These are phyloP conservation scores for Drosophila mettleri DNA, from an alignment of 2,888 invertebrate genomes.

Conservation along the genomic window DNA sequence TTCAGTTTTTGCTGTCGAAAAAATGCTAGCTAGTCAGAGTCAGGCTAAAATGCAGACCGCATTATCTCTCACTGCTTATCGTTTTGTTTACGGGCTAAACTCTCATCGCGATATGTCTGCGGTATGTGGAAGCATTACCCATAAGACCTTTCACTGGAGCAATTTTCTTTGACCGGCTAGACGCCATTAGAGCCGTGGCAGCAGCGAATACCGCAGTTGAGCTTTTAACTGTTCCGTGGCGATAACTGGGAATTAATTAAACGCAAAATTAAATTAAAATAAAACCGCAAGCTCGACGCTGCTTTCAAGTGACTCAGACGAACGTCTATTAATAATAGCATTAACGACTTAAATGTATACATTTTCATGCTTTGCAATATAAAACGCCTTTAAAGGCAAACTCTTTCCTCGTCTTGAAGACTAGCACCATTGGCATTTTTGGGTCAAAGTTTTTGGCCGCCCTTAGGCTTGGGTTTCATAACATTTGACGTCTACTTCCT, in stretches of 20 bases:
- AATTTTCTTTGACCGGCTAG: constrained; percentile 64
- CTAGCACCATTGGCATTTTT: background rate
- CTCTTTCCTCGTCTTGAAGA: constrained; percentile 1
- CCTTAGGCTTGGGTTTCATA: constrained; percentile 9
- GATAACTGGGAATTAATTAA: constrained; percentile 84
- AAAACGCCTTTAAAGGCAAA: constrained; percentile 22
- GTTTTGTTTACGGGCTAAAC: constrained; percentile 57
- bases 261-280: constrained; percentile 71
- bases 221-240: constrained; percentile 65
- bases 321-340: constrained; percentile 45
- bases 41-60: constrained; percentile 63
- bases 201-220: constrained; percentile 40
- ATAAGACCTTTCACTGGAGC: constrained; percentile 51
- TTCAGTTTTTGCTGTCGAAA: constrained; percentile 16
- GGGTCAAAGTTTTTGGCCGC: constrained; percentile 34
- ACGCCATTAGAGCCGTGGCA: constrained; percentile 52
- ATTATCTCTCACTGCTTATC: constrained; percentile 53
- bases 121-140: constrained; percentile 68
- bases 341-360: constrained; percentile 19
- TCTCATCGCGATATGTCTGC: constrained; percentile 58
- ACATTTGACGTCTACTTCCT: constrained; percentile 51
- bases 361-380: constrained; percentile 2
- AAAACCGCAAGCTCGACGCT: constrained; percentile 45
- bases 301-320: constrained; percentile 18
- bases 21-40: constrained; percentile 47